phyloP scores from a whole-genome alignment of 2,113 vertebrate species.

The Fregata magnificens region DNA sequence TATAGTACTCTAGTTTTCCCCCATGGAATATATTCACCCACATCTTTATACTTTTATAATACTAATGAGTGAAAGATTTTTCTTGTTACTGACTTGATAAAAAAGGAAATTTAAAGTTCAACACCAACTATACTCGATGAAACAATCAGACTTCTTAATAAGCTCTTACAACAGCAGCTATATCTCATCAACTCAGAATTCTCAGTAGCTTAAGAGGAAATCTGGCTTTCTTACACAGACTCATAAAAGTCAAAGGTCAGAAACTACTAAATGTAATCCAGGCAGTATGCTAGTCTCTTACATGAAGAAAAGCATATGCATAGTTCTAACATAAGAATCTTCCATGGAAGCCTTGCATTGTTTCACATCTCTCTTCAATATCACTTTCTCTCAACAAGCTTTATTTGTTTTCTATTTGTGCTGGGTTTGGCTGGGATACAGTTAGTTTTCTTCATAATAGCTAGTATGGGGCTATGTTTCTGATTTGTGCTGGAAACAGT shows the following conservation, averaged over 20 bases:
- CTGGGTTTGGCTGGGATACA: no score
- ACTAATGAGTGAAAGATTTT: neutral
- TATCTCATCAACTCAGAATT: neutral
- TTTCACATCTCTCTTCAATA: neutral
- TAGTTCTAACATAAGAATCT: neutral
- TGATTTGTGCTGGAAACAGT: no score
- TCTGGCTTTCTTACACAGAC: neutral
- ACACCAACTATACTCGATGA: neutral
- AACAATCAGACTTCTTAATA: constrained; percentile 1
- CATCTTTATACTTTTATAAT: constrained; percentile 12
- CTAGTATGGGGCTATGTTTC: no score
- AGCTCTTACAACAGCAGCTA: neutral
- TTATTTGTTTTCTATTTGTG: neutral
- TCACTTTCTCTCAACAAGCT: neutral
- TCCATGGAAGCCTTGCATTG: neutral
- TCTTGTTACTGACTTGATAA: neutral
- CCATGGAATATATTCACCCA: neutral
- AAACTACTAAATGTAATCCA: neutral
- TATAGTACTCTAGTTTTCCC: neutral
- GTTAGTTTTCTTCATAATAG: no score
- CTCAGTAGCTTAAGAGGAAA: neutral
- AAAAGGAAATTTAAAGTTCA: neutral
- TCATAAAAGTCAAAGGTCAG: neutral
- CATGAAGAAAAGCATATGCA: fast-evolving
- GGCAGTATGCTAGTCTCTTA: neutral